Percentiles rank a stretch among this genome's conserved stretches.
Evolutionary conservation across 2,797 vertebrate genomes (phyloP).

Genomic region (Acanthurus leucopareius): DNA sequence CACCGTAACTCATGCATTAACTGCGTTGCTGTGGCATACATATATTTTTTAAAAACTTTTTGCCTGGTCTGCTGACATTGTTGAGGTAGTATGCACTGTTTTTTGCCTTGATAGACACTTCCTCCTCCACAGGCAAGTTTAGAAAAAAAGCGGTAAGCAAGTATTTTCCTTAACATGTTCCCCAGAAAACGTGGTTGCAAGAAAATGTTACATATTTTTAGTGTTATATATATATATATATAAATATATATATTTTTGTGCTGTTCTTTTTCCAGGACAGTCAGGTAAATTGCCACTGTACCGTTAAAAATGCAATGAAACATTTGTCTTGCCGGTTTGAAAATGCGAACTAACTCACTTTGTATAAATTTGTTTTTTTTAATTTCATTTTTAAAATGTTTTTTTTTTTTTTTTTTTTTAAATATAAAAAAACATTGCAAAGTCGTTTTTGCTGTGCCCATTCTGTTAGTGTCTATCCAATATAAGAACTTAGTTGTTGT

Average conservation of each 20-base stretch:
- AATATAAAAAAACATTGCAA: conserved; percentile 89
- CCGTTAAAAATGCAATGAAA: conserved; percentile 79
- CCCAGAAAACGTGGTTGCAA: conserved; percentile 78
- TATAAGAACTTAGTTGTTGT: conserved; percentile 93
- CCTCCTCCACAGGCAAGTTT: conserved; percentile 89
- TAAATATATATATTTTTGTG: conserved; percentile 62
- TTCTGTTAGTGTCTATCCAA: conserved; percentile 96
- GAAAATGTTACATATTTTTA: conserved; percentile 81
- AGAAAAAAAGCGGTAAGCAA: conserved; percentile 86
- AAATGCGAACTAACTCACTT: conserved; percentile 80
- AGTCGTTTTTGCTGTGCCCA: conserved; percentile 86
- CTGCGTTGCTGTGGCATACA: conserved; percentile 78
- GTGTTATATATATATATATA: conserved; percentile 55
- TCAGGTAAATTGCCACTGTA: conserved; percentile 82
- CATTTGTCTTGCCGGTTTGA: conserved; percentile 75
- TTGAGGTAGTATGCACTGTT: conserved; percentile 82
- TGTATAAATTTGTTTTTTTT: conserved; percentile 90
- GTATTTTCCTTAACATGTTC: conserved; percentile 69
- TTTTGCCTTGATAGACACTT: conserved; percentile 85
- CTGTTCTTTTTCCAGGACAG: conserved; percentile 86
- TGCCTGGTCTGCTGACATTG: conserved; percentile 77
- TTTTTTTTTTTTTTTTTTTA: conserved; percentile 73
- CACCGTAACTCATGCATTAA: conserved; percentile 66
- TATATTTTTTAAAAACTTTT: conserved; percentile 13
- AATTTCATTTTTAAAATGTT: conserved; percentile 43